phyloP scores from a whole-genome alignment of 1,140 invertebrate species.

The Globodera ellingtonae region DNA sequence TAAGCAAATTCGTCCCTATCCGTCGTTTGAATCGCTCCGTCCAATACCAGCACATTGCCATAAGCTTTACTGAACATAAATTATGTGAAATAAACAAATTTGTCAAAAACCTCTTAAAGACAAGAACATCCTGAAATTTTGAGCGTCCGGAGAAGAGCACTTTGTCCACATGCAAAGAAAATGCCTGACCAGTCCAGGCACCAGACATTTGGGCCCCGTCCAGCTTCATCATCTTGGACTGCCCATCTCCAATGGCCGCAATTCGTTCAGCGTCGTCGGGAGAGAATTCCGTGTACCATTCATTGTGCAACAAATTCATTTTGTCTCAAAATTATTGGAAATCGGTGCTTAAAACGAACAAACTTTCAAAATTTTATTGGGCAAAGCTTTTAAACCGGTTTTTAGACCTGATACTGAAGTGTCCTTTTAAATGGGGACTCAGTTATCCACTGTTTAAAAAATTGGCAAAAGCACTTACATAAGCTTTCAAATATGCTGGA shows the following conservation, averaged over 20 bases:
- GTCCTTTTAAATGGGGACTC: too few species aligned
- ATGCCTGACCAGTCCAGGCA: conserved; percentile 86
- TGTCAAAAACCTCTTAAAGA: conserved; percentile 81
- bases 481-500: too few species aligned
- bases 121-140: conserved; percentile 83
- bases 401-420: too few species aligned
- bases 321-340: not conserved
- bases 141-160: conserved; percentile 82
- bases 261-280: conserved; percentile 54
- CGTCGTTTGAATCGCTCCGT: conserved; percentile 95
- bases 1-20: conserved; percentile 95
- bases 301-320: conserved; percentile 67
- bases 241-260: not conserved
- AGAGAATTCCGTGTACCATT: conserved; percentile 83
- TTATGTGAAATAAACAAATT: conserved; percentile 16
- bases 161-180: conserved; percentile 84
- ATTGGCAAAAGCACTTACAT: too few species aligned
- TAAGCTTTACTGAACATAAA: conserved; percentile 75
- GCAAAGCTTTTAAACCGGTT: too few species aligned
- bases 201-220: conserved; percentile 71
- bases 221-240: conserved; percentile 32
- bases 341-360: too few species aligned
- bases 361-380: too few species aligned
- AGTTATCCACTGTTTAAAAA: too few species aligned
- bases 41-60: conserved; percentile 84